These are phyloP conservation scores for Forbesichthys agassizii DNA, from an alignment of 2,113 vertebrate genomes.

Conservation along the genomic window DNA sequence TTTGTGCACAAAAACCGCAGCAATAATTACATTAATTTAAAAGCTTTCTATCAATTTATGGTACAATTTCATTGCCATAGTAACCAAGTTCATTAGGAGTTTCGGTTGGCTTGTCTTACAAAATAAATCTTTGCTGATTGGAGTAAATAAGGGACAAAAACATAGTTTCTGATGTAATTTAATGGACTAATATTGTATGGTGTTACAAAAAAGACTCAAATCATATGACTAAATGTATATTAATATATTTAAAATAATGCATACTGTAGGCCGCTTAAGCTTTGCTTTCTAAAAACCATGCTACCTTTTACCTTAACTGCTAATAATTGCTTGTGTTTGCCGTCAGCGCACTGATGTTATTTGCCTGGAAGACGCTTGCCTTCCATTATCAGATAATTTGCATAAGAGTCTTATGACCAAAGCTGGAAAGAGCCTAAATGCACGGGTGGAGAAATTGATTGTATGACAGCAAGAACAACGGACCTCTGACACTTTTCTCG, in stretches of 20 bases:
- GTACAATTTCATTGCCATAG: conserved; percentile 32
- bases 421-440: neutral
- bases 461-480: conserved; percentile 20
- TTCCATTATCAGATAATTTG: neutral
- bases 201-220: conserved; percentile 3
- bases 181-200: conserved; percentile 13
- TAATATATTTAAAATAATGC: conserved; percentile 1
- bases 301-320: conserved; percentile 22
- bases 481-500: conserved; percentile 9
- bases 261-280: conserved; percentile 1
- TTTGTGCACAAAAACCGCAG: conserved; percentile 33
- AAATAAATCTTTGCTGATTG: conserved; percentile 38
- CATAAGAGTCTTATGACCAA: conserved; percentile 1
- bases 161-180: conserved; percentile 34
- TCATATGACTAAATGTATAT: neutral
- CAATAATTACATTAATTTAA: conserved; percentile 54
- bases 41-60: conserved; percentile 66
- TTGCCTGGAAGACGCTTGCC: neutral
- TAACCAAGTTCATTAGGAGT: conserved; percentile 35
- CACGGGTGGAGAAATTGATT: neutral
- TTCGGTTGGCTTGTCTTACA: conserved; percentile 6
- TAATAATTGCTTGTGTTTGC: neutral
- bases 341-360: conserved; percentile 1
- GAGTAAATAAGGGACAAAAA: conserved; percentile 38
- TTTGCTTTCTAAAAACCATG: neutral